Base-by-base conservation (phyloP, 2,113 vertebrate genomes). In the Caretta caretta region DNA sequence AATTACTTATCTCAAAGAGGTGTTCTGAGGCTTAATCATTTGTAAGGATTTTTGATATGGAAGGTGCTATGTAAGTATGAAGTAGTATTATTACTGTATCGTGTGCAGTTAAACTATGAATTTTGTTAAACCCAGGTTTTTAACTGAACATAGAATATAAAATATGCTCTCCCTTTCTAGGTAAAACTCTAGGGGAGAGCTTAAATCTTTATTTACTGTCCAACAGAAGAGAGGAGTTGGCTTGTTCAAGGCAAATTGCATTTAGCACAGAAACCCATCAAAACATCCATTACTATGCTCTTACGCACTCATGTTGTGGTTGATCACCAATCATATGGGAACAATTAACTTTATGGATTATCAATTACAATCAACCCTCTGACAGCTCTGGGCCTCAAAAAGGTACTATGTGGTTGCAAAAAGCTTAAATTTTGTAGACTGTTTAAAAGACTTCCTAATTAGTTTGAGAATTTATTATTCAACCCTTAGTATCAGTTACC, bases 381-480 rank as follows among this genome's bases (percentile, higher is more conserved):
- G 90, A 97, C 79, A 96, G 46, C 92, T 92, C 42, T 89, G 65
- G 88, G 65, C 86, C 72, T 96, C 86, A 51, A 75, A 31, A 95
- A 98, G 49, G 85, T 86, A 95, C 56, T 93, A 86, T 90, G 97
- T 92, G 91, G 89, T 94, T 97, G 94, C 85, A 95, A 81, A 93
- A 93, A 92, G 81, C 90, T 89, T 97, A 93, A 95, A 93, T 86
- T 96, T 89, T 96, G 94, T 62, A 90, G 62, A 85, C 48, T 94
- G 13, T 90, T 96, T 94, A 93, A 97, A 92, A 96, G 92, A 81
- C 17, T 97, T 98, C 89, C 89, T 94, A 80, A 93, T 93, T 96
- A 96, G 95, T 97, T 97, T 96, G 87, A 79, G 90, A 97, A 97
- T 79, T 59, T 91, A 96, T 98, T 97, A 98, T 97, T 98, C 96